Conservation (phyloP, 2,113 vertebrate species). For the Hydrolagus affinis region DNA sequence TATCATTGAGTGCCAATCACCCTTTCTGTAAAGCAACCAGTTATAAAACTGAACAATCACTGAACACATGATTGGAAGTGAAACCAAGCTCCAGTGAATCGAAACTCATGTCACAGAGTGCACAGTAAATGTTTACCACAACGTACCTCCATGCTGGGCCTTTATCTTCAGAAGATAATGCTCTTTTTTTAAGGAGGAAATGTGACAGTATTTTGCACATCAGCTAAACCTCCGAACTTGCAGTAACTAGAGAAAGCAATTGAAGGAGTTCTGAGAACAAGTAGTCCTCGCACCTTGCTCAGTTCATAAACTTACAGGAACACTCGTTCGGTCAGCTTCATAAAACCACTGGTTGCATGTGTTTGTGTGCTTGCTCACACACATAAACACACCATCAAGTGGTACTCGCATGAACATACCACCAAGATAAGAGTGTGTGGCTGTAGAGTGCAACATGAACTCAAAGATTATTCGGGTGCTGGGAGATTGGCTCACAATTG, state of each 20-base stretch:
- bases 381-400: background rate
- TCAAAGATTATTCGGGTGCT: background rate
- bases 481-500: background rate
- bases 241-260: background rate
- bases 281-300: background rate
- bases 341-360: background rate
- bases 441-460: background rate
- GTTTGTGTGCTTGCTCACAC: too few species aligned
- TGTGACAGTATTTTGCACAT: background rate
- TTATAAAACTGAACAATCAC: background rate
- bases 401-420: background rate
- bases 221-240: background rate
- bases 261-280: background rate
- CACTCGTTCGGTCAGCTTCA: background rate
- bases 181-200: background rate
- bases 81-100: background rate
- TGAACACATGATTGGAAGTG: background rate
- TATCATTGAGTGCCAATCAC: background rate
- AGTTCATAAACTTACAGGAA: background rate
- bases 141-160: too few species aligned
- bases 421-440: background rate
- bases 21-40: background rate
- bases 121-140: background rate
- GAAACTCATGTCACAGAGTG: background rate
- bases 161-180: background rate